Evolutionary conservation across 2,888 invertebrate species (phyloP).

Genomic region (Galerucella calmariensis): DNA sequence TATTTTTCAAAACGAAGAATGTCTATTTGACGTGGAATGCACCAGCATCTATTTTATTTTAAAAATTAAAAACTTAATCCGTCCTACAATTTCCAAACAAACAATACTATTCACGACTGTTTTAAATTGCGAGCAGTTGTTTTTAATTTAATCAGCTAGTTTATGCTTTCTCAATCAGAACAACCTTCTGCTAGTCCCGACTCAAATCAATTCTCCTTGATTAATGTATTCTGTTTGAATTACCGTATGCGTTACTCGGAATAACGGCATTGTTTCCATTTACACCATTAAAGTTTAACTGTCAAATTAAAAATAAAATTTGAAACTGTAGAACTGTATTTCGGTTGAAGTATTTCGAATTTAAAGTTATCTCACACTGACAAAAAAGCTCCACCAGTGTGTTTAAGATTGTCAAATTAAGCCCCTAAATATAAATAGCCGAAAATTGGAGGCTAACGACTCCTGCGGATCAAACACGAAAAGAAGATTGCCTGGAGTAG

Average conservation of each 20-base stretch:
- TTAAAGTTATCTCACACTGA: no score
- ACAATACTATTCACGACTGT: neutral
- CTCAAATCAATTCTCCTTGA: neutral
- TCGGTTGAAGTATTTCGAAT: no score
- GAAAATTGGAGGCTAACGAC: no score
- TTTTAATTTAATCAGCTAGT: neutral
- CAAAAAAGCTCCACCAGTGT: no score
- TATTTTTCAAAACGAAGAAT: no score
- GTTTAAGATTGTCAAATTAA: no score
- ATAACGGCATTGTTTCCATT: neutral
- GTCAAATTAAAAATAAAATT: neutral
- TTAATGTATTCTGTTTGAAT: constrained; percentile 2
- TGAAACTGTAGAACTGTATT: neutral
- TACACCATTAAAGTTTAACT: neutral
- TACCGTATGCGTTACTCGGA: neutral
- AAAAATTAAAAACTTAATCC: neutral
- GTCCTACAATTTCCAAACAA: neutral
- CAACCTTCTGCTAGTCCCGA: neutral
- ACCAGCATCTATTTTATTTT: no score
- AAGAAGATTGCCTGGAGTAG: no score
- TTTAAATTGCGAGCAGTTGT: neutral
- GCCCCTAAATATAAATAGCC: no score
- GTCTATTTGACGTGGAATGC: no score
- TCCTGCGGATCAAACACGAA: no score
- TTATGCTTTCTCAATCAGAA: neutral